These are phyloP conservation scores for Alethe diademata DNA, from an alignment of 2,113 vertebrate species.

Conservation along the genomic window DNA sequence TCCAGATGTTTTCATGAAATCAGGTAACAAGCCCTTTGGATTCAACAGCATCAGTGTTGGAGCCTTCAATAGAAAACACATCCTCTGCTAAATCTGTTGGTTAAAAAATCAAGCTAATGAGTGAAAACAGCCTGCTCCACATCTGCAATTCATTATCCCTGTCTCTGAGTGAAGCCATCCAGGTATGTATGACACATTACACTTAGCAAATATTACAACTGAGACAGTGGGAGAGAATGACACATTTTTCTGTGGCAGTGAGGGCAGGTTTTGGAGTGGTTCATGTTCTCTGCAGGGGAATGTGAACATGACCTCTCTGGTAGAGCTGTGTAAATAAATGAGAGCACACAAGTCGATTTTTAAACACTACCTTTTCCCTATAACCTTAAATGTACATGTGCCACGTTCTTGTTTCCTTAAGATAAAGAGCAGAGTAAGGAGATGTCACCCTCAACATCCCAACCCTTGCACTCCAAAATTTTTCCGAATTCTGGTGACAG, in stretches of 20 bases:
- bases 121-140: constrained; percentile 37
- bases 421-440: not conserved
- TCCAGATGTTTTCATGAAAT: constrained; percentile 49
- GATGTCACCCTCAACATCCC: fast-evolving
- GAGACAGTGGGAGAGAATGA: not conserved
- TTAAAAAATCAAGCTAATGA: constrained; percentile 63
- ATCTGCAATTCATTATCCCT: constrained; percentile 57
- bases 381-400: not conserved
- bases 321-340: not conserved
- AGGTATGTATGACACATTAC: constrained; percentile 31
- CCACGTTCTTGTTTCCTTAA: not conserved
- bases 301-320: not conserved
- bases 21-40: constrained; percentile 36
- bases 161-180: constrained; percentile 39
- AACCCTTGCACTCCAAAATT: not conserved
- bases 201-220: constrained; percentile 3
- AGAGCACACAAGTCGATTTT: not conserved
- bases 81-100: constrained; percentile 40
- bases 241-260: not conserved
- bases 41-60: not conserved
- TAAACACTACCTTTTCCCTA: not conserved
- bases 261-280: not conserved
- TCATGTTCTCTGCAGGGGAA: not conserved
- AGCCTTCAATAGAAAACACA: constrained; percentile 29
- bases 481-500: not conserved